A percentile compares a stretch with the other conserved stretches of the same genome.
These are phyloP conservation scores for Stegophylla sp. DNA, from an alignment of 2,888 invertebrate genomes.

Conservation along the genomic window DNA sequence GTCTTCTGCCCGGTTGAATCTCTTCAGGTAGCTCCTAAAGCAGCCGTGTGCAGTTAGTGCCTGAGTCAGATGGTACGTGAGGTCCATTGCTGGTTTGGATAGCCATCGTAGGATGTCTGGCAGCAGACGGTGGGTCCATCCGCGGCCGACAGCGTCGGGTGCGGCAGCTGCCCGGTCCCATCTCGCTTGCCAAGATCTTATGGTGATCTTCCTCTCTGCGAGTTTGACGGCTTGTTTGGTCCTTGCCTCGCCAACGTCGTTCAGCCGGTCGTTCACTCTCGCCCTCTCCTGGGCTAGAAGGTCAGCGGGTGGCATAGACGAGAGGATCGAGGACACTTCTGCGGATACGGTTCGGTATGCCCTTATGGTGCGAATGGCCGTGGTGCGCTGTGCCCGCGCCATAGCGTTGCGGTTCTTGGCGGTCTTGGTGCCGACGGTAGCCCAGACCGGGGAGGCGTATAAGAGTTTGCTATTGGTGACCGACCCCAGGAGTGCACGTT, in stretches of 20 bases:
- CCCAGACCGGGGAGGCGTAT: not conserved
- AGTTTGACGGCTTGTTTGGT: not conserved
- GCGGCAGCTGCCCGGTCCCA: not conserved
- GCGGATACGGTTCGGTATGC: not conserved
- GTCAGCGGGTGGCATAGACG: not conserved
- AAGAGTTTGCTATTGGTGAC: not conserved
- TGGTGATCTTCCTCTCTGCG: not conserved
- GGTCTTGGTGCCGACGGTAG: not conserved
- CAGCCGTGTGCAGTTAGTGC: not conserved
- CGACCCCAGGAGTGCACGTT: not conserved
- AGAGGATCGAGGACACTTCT: not conserved
- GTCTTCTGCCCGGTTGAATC: not conserved
- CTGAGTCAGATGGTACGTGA: not conserved
- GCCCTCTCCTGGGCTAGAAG: not conserved
- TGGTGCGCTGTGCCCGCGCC: not conserved
- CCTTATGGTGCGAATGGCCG: not conserved
- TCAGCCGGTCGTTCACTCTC: not conserved
- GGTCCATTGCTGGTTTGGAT: not conserved
- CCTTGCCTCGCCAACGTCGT: not conserved
- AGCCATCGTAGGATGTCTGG: not conserved
- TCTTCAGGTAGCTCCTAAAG: not conserved
- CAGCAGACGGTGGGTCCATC: not conserved
- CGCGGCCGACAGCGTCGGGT: not conserved
- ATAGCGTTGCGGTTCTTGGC: not conserved
- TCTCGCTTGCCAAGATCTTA: not conserved